Percentiles rank a stretch among this genome's conserved stretches.
Evolutionary conservation across 2,797 vertebrate genomes (phyloP).

Genomic region (Lophotriccus pileatus): DNA sequence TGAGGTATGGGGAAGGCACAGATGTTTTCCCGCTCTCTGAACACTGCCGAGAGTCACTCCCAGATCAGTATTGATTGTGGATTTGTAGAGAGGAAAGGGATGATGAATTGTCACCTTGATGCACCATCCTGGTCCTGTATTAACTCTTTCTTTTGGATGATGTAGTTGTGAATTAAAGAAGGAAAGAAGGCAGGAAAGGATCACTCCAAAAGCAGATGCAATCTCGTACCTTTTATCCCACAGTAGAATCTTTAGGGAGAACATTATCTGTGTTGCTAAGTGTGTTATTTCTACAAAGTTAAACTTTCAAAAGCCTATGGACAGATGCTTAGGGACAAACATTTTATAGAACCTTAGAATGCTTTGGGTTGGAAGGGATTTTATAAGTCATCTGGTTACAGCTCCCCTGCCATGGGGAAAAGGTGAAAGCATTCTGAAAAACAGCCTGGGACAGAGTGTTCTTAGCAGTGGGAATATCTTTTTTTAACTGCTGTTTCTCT

Average conservation of each 20-base stretch:
- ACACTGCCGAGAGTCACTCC: fast-evolving
- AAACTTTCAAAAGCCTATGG: not conserved
- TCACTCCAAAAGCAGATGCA: not conserved
- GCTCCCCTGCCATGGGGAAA: not conserved
- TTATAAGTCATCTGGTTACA: not conserved
- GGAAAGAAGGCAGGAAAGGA: not conserved
- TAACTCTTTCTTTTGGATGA: not conserved
- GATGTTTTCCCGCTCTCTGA: not conserved
- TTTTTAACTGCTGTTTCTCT: not conserved
- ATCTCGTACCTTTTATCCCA: not conserved
- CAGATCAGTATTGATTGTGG: fast-evolving
- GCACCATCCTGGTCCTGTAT: not conserved
- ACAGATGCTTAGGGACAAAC: not conserved
- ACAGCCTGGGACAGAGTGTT: fast-evolving
- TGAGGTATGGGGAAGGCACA: not conserved
- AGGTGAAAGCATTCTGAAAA: not conserved
- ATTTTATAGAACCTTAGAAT: not conserved
- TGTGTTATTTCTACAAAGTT: not conserved
- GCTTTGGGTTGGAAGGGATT: not conserved
- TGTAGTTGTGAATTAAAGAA: not conserved
- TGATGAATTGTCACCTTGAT: no score
- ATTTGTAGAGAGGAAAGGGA: not conserved
- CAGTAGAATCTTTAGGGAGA: not conserved
- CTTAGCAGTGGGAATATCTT: not conserved
- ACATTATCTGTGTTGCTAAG: not conserved